These are phyloP conservation scores for Octodonta nipae DNA, from an alignment of 2,888 invertebrate species.

Conservation along the genomic window DNA sequence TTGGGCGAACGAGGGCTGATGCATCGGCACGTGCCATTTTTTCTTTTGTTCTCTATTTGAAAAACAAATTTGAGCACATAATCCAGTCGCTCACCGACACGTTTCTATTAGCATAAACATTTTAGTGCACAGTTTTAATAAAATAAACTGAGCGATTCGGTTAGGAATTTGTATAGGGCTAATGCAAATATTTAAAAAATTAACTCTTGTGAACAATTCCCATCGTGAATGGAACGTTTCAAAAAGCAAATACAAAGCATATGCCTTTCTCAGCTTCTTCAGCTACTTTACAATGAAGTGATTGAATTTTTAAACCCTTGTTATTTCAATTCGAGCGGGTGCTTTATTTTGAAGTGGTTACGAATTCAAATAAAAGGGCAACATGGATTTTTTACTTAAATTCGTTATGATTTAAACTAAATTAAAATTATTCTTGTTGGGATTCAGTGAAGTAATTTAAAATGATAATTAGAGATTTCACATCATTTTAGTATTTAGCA, in stretches of 20 bases:
- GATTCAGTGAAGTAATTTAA: too few relatives aligned
- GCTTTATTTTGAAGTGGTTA: too few relatives aligned
- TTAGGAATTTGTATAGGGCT: conserved; percentile 7
- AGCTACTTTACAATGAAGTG: conserved; percentile 8
- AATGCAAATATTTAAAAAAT: conserved; percentile 19
- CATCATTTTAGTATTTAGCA: too few relatives aligned
- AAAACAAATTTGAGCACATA: conserved; percentile 18
- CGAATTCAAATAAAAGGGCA: too few relatives aligned
- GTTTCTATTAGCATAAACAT: conserved; percentile 22
- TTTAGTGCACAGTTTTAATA: conserved; percentile 19
- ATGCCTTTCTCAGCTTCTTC: conserved; percentile 11
- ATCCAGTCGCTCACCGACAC: conserved; percentile 20
- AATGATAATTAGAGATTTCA: too few relatives aligned
- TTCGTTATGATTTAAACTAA: too few relatives aligned
- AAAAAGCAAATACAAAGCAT: conserved; percentile 11
- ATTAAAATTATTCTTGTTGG: too few relatives aligned
- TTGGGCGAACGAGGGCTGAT: conserved; percentile 4
- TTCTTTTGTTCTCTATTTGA: conserved; percentile 14
- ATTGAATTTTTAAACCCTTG: conserved; percentile 15
- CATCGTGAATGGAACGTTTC: conserved; percentile 12
- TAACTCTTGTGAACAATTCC: conserved; percentile 13
- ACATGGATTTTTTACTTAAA: too few relatives aligned
- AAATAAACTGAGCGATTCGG: conserved; percentile 19
- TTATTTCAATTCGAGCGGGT: conserved; percentile 10
- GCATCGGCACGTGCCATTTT: conserved; percentile 16